phyloP scores from a whole-genome alignment of 1,140 invertebrate species.

The Leptonema lineaticorne region DNA sequence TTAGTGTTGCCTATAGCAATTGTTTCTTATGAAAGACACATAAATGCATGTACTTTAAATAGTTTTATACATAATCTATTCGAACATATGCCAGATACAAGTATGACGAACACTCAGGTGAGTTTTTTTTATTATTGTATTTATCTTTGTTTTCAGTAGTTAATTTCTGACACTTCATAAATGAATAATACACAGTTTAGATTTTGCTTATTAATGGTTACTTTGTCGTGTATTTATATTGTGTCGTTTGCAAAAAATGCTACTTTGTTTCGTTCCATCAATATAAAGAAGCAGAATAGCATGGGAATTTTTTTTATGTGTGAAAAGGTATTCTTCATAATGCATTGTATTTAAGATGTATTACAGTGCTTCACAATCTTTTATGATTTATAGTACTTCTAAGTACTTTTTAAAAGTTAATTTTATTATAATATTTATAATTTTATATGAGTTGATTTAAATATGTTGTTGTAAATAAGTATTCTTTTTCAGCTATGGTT shows the following conservation, averaged over 20 bases:
- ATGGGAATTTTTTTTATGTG: slow-evolving; percentile 9
- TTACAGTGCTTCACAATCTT: too few species aligned
- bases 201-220: too few species aligned
- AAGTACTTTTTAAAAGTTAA: too few species aligned
- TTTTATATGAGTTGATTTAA: too few species aligned
- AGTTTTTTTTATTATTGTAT: slow-evolving; percentile 16
- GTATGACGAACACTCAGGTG: slow-evolving; percentile 58
- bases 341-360: too few species aligned
- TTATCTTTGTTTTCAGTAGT: not conserved
- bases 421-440: too few species aligned
- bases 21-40: not conserved
- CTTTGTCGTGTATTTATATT: too few species aligned
- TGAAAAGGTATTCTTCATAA: too few species aligned
- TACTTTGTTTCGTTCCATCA: not conserved
- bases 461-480: not conserved
- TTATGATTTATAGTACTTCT: too few species aligned
- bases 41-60: slow-evolving; percentile 7
- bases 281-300: not conserved
- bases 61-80: not conserved
- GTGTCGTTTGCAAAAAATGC: slow-evolving; percentile 11
- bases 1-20: not conserved
- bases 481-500: slow-evolving; percentile 72
- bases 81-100: too few species aligned
- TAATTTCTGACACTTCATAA: not conserved
- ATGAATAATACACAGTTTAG: not conserved